Conservation (phyloP, 2,888 invertebrate genomes). For the Xylophagus ater region DNA sequence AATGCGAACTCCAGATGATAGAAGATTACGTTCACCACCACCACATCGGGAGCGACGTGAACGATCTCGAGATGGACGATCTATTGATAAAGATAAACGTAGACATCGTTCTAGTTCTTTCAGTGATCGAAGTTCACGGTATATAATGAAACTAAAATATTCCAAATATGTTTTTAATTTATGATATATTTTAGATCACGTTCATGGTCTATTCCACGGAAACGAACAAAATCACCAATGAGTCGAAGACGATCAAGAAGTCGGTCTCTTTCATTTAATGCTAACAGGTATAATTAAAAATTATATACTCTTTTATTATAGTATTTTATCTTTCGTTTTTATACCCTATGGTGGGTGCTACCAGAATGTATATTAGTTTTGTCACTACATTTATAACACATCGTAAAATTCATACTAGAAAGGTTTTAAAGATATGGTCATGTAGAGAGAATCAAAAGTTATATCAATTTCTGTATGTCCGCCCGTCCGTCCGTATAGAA, state of each 20-base stretch:
- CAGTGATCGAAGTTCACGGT: constrained; percentile 25
- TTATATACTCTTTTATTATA: too few relatives aligned
- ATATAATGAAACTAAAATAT: constrained; percentile 2
- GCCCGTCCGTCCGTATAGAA: too few relatives aligned
- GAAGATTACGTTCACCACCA: constrained; percentile 28
- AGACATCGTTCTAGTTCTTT: constrained; percentile 23
- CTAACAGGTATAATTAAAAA: constrained; percentile 26
- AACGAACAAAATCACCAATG: constrained; percentile 25
- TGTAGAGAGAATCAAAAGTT: too few relatives aligned
- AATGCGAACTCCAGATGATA: constrained; percentile 16
- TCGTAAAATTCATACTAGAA: too few relatives aligned
- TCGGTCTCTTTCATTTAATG: constrained; percentile 23
- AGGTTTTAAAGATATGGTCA: too few relatives aligned
- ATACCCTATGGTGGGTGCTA: too few relatives aligned
- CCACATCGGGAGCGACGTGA: constrained; percentile 28
- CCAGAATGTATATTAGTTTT: too few relatives aligned
- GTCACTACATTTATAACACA: too few relatives aligned
- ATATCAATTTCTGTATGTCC: too few relatives aligned
- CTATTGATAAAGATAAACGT: constrained; percentile 14
- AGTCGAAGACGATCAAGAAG: constrained; percentile 24
- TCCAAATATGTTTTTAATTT: background rate
- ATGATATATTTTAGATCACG: constrained; percentile 22
- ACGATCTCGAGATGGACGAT: constrained; percentile 27
- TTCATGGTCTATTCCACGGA: constrained; percentile 24
- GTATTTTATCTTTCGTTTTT: too few relatives aligned